Conservation (phyloP, 2,113 vertebrate genomes). For the human (Homo sapiens) region GRCh38 chr4:174109501-174110000, state of each 20-base stretch:
- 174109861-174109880: not conserved
- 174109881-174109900: constrained; percentile 67
- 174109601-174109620: not conserved
- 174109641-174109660: not conserved
- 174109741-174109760: not conserved
- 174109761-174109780: constrained; percentile 21
- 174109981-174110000: constrained; percentile 76
- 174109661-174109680: not conserved
- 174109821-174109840: constrained; percentile 43
- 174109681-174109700: constrained; percentile 36
- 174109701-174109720: constrained; percentile 16
- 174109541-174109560: not conserved
- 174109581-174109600: constrained; percentile 17
- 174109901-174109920: constrained; percentile 56
- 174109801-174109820: constrained; percentile 19
- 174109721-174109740: not conserved
- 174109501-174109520: constrained; percentile 7
- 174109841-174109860: constrained; percentile 42
- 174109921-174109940: constrained; percentile 68
- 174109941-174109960: constrained; percentile 67
- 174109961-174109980: constrained; percentile 61
- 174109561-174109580: not conserved
- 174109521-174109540: not conserved
- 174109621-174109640: constrained; percentile 10
- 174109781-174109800: constrained; percentile 29